A percentile compares a stretch with the other conserved stretches of the same genome.
Evolutionary conservation across 2,797 vertebrate genomes (phyloP).

Genomic region (Acipenser ruthenus): DNA sequence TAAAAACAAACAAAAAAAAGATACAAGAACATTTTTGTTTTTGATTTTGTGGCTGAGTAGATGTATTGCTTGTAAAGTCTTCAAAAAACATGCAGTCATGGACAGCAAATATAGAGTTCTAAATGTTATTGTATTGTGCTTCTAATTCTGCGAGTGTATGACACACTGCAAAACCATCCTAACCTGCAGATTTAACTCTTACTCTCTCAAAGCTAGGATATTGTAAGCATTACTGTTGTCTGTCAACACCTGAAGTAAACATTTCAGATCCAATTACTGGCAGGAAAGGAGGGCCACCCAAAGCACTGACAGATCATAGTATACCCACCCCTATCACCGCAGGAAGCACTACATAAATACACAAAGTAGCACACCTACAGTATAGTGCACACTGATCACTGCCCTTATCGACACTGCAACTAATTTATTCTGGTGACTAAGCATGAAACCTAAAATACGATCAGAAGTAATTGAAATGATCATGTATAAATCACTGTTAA

Average conservation of each 20-base stretch:
- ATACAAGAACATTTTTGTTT: neutral
- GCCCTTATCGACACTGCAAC: constrained; percentile 26
- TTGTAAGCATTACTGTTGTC: constrained; percentile 39
- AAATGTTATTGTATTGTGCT: too few relatives aligned
- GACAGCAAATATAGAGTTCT: too few relatives aligned
- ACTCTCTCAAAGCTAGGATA: constrained; percentile 27
- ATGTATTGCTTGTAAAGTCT: too few relatives aligned
- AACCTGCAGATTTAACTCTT: constrained; percentile 16
- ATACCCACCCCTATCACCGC: constrained; percentile 40
- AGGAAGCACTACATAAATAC: constrained; percentile 15
- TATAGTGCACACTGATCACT: constrained; percentile 21
- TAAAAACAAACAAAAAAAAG: neutral
- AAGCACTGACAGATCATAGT: constrained; percentile 50
- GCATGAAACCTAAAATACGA: neutral
- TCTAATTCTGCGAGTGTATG: neutral
- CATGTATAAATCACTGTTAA: too few relatives aligned
- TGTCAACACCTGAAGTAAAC: constrained; percentile 51
- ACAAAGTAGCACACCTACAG: constrained; percentile 20
- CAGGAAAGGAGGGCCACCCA: constrained; percentile 60
- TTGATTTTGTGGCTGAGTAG: too few relatives aligned
- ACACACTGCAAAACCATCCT: neutral
- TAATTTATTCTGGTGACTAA: constrained; percentile 38
- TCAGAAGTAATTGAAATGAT: too few relatives aligned
- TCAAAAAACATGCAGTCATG: too few relatives aligned
- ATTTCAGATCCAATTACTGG: constrained; percentile 60